Conservation (phyloP, 2,888 invertebrate species). For the Limnephilus auricula region DNA sequence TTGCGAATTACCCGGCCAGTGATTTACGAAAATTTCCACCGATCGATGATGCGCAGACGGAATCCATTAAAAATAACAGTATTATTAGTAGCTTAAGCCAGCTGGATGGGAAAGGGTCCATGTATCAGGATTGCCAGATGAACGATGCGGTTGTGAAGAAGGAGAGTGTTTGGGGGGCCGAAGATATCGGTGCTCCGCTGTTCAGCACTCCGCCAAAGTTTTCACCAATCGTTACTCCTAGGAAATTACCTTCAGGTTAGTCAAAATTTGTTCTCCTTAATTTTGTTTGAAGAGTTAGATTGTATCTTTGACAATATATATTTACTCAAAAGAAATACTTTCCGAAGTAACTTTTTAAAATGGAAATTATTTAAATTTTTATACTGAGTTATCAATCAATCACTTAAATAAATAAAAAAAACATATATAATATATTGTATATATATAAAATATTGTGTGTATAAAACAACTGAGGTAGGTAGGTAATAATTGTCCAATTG, state of each 20-base stretch:
- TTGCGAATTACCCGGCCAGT: slow-evolving; percentile 45
- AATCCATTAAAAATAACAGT: slow-evolving; percentile 70
- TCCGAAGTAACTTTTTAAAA: too few species aligned
- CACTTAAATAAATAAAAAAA: too few species aligned
- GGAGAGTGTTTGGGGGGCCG: slow-evolving; percentile 45
- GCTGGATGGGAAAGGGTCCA: slow-evolving; percentile 69
- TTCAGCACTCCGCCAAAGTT: slow-evolving; percentile 54
- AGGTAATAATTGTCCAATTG: too few species aligned
- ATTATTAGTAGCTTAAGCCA: slow-evolving; percentile 71
- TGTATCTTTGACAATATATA: background rate
- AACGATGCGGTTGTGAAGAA: slow-evolving; percentile 52
- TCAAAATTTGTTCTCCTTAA: background rate
- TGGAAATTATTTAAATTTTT: too few species aligned
- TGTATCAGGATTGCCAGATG: slow-evolving; percentile 64
- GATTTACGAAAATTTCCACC: slow-evolving; percentile 43
- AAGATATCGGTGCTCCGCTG: slow-evolving; percentile 44
- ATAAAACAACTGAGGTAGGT: too few species aligned
- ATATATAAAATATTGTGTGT: too few species aligned
- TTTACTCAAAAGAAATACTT: background rate
- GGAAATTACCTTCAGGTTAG: slow-evolving; percentile 63
- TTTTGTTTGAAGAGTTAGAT: background rate
- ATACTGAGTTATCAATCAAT: too few species aligned
- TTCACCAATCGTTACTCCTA: slow-evolving; percentile 46
- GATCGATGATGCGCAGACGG: slow-evolving; percentile 22
- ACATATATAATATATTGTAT: too few species aligned